Evolutionary conservation across 2,888 invertebrate species (phyloP), one percentile per base, ranked within the genome.

Genomic region (Raillietiella orientalis): DNA sequence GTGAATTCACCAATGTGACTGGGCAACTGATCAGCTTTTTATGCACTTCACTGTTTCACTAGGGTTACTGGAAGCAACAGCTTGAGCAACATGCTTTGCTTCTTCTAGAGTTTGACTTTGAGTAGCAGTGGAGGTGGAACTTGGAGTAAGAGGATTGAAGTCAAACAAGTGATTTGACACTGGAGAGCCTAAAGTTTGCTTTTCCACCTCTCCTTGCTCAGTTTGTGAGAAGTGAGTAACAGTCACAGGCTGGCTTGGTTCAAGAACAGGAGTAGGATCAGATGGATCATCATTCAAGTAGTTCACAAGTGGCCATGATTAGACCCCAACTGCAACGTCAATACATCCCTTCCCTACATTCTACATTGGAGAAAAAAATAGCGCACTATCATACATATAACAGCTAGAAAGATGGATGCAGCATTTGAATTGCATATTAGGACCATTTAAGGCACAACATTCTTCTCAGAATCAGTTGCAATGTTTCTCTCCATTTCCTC

Each of bases 321-420:
- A 25, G 61, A 61, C 36, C 56, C 56, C 37, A 64, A 58, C 32
- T 58, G 56, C 31, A 64, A 46, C 28, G 63, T 64, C 40, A 64
- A 44, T 42, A 62, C 63, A 42, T 64, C 63, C 37, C 63, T 63
- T 35, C 63, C 63, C 63, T 64, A 41, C 9, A 26, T 26, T 9
- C 12, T 9, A 9, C 15, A 21, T 23, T 12, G n/a, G 21, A 13
- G 11, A 9, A n/a, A n/a, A 8, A 6, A 17, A 6, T n/a, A 6
- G 19, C 19, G 6, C 19, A 17, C 19, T 8, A 17, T 8, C 19
- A 17, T 17, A n/a, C n/a, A n/a, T n/a, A n/a, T n/a, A n/a, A n/a
- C n/a, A n/a, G n/a, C 6, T 17, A 8, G 19, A n/a, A 17, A 17
- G 6, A n/a, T 8, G n/a, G 19, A 6, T 17, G n/a, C n/a, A n/a